phyloP scores from a whole-genome alignment of 1,140 invertebrate genomes.

The fruit fly (Drosophila melanogaster) region DNA sequence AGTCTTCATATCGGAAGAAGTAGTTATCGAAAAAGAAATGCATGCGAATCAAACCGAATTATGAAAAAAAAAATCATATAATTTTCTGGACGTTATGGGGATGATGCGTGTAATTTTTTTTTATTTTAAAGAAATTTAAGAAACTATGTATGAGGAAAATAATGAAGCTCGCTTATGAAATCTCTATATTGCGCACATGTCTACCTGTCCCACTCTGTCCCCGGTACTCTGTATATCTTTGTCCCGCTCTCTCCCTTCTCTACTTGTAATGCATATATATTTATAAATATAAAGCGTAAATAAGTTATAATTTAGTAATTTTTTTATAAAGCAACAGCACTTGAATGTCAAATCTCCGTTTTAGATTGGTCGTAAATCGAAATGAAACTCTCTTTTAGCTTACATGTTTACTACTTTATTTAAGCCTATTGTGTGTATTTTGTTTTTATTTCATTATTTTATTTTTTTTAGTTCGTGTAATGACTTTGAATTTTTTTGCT shows the following conservation, averaged over 20 bases:
- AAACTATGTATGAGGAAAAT: slow-evolving; percentile 12
- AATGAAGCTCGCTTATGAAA: slow-evolving; percentile 36
- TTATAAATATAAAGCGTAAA: slow-evolving; percentile 46
- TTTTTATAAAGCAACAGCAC: slow-evolving; percentile 36
- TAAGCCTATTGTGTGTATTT: slow-evolving; percentile 39
- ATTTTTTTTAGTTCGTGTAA: slow-evolving; percentile 59
- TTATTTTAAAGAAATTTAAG: slow-evolving; percentile 17
- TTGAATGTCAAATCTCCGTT: slow-evolving; percentile 63
- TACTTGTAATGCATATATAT: slow-evolving; percentile 66
- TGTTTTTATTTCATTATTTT: slow-evolving; percentile 65
- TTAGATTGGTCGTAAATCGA: slow-evolving; percentile 39
- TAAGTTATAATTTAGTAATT: slow-evolving; percentile 74
- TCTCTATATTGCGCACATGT: slow-evolving; percentile 20
- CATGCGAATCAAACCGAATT: slow-evolving; percentile 19
- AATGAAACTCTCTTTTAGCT: slow-evolving; percentile 27
- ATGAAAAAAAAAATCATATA: background rate
- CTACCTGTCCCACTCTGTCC: slow-evolving; percentile 40
- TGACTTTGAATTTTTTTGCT: slow-evolving; percentile 30
- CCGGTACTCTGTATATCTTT: slow-evolving; percentile 44
- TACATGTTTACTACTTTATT: slow-evolving; percentile 53
- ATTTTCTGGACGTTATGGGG: background rate
- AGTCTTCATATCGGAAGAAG: slow-evolving; percentile 4
- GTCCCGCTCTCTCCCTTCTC: slow-evolving; percentile 28
- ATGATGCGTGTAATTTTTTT: slow-evolving; percentile 26
- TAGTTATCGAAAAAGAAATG: slow-evolving; percentile 19